A percentile compares a stretch with the other conserved stretches of the same genome.
phyloP scores from a whole-genome alignment of 2,113 vertebrate genomes.

The Hyperoodon ampullatus region DNA sequence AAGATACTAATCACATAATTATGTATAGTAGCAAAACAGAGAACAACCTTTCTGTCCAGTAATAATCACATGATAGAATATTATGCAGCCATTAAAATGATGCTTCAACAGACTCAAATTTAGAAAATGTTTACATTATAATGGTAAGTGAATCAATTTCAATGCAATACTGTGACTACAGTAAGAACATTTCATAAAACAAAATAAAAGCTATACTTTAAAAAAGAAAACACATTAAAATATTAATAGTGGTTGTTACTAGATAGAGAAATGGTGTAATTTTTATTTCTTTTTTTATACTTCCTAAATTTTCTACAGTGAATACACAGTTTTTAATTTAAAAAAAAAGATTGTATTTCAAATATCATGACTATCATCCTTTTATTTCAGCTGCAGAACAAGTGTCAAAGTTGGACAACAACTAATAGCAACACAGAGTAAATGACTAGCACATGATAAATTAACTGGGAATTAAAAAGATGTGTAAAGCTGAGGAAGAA shows the following conservation, averaged over 20 bases:
- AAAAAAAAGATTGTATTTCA: background rate
- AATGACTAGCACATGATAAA: background rate
- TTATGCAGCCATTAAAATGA: slow-evolving; percentile 35
- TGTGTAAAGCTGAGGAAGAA: background rate
- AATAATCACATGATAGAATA: background rate
- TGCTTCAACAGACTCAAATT: slow-evolving; percentile 1
- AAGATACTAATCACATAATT: slow-evolving; percentile 14
- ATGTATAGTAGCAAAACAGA: background rate
- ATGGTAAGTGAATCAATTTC: background rate
- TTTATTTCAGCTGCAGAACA: slow-evolving; percentile 20
- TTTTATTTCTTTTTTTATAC: slow-evolving; percentile 24
- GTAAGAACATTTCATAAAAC: slow-evolving; percentile 23
- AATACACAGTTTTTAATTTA: background rate
- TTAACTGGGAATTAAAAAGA: slow-evolving; percentile 41
- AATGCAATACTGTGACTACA: background rate
- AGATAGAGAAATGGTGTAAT: background rate
- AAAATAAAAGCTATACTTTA: slow-evolving; percentile 8
- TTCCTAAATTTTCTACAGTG: background rate
- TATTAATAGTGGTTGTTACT: background rate
- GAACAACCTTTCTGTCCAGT: background rate
- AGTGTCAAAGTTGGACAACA: slow-evolving; percentile 28
- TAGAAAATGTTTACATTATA: slow-evolving; percentile 10
- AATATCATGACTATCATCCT: background rate
- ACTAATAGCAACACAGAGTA: slow-evolving; percentile 33
- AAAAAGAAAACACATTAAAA: background rate